These are phyloP conservation scores for Cancer borealis DNA, from an alignment of 2,888 invertebrate species.

Conservation along the genomic window DNA sequence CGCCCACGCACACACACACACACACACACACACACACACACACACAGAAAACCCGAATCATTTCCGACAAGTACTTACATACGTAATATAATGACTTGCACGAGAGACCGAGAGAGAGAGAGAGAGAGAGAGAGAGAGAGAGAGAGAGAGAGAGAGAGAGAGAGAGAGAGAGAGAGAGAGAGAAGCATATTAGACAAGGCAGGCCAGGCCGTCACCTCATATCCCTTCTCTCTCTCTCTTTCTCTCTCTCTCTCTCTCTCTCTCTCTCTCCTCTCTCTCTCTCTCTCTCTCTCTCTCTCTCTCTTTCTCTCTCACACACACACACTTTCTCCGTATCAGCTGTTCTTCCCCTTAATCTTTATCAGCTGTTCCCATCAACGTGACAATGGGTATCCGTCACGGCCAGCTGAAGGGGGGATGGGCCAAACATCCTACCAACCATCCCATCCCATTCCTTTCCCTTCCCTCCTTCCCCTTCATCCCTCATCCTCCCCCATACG, in stretches of 20 bases:
- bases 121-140: background rate
- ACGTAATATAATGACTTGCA: background rate
- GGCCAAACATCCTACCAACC: conserved; percentile 24
- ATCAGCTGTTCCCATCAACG: conserved; percentile 59
- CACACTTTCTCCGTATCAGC: conserved; percentile 48
- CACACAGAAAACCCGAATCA: background rate
- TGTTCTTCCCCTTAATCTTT: conserved; percentile 43
- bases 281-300: background rate
- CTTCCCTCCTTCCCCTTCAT: background rate
- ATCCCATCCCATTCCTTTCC: background rate
- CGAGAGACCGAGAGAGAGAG: too few species aligned
- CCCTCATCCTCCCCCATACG: background rate
- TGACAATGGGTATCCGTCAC: conserved; percentile 51
- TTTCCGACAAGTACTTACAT: background rate
- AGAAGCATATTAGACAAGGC: background rate
- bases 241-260: background rate
- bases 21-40: background rate
- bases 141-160: conserved; percentile 1
- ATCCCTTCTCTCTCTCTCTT: background rate
- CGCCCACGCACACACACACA: conserved; percentile 1
- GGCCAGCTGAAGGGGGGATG: conserved; percentile 50
- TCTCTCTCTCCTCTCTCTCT: background rate
- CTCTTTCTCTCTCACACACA: background rate
- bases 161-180: conserved; percentile 58
- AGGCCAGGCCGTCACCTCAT: background rate